Conservation (phyloP, 2,113 vertebrate species). For the Dipodomys ordii region DNA sequence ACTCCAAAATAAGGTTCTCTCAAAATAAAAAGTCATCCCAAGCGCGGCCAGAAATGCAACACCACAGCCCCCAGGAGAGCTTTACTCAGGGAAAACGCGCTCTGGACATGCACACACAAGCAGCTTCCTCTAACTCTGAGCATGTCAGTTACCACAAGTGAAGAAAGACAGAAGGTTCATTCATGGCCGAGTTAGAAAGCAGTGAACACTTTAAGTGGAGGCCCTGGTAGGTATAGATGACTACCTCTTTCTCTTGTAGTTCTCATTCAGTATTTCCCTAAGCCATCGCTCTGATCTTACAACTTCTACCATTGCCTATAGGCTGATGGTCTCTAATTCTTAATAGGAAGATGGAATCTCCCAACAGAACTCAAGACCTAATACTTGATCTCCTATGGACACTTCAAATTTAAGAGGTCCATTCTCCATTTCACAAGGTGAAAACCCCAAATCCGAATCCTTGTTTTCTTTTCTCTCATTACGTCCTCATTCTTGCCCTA, state of each 20-base stretch:
- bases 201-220: slow-evolving; percentile 40
- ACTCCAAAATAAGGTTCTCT: slow-evolving; percentile 60
- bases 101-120: neutral
- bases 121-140: slow-evolving; percentile 8
- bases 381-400: neutral
- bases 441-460: neutral
- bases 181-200: slow-evolving; percentile 68
- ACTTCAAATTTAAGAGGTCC: slow-evolving; percentile 1
- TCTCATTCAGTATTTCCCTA: slow-evolving; percentile 17
- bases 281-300: neutral
- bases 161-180: slow-evolving; percentile 63
- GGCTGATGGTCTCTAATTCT: neutral
- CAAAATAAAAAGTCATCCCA: slow-evolving; percentile 73
- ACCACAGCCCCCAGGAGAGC: slow-evolving; percentile 55
- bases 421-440: neutral
- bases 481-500: neutral
- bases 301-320: neutral
- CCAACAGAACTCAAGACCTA: neutral
- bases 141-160: slow-evolving; percentile 53
- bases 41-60: slow-evolving; percentile 70
- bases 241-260: slow-evolving; percentile 49
- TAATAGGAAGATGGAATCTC: neutral
- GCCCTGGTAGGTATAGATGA: neutral
- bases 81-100: slow-evolving; percentile 56
- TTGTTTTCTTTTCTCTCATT: neutral